Evolutionary conservation across 2,797 vertebrate genomes (phyloP).

Genomic region (Huso huso): DNA sequence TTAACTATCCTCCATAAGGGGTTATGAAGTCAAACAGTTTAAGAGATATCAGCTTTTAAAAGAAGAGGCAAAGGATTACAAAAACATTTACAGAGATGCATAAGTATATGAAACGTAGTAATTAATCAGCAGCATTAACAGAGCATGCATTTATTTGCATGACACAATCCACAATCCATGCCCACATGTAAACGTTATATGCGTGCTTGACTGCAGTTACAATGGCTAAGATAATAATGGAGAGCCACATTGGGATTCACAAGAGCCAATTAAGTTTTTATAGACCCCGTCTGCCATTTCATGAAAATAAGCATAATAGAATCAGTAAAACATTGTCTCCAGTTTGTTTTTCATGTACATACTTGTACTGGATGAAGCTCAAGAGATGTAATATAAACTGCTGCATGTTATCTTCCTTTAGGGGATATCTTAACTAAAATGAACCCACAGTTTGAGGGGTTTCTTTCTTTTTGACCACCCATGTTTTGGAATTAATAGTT

Average conservation of each 20-base stretch:
- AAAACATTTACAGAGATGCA: too few species aligned
- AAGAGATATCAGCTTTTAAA: too few species aligned
- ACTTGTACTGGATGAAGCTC: conserved; percentile 50
- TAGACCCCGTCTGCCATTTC: neutral
- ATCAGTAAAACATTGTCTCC: conserved; percentile 54
- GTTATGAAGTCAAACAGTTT: too few species aligned
- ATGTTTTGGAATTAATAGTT: conserved; percentile 25
- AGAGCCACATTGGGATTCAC: too few species aligned
- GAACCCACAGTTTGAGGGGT: conserved; percentile 30
- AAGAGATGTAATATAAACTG: conserved; percentile 59
- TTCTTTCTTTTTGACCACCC: conserved; percentile 49
- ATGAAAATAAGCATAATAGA: conserved; percentile 13
- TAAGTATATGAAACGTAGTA: too few species aligned
- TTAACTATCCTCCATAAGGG: too few species aligned
- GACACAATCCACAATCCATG: too few species aligned
- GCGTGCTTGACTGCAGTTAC: neutral
- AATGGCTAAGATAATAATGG: neutral
- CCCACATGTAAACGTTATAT: neutral
- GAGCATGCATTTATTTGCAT: too few species aligned
- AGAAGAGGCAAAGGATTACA: too few species aligned
- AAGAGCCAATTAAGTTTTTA: too few species aligned
- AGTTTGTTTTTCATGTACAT: conserved; percentile 40
- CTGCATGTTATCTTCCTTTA: conserved; percentile 55
- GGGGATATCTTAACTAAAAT: conserved; percentile 51
- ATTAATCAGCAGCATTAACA: too few species aligned